Base-by-base conservation (phyloP, 2,888 invertebrate species). In the Heliconius erato region DNA sequence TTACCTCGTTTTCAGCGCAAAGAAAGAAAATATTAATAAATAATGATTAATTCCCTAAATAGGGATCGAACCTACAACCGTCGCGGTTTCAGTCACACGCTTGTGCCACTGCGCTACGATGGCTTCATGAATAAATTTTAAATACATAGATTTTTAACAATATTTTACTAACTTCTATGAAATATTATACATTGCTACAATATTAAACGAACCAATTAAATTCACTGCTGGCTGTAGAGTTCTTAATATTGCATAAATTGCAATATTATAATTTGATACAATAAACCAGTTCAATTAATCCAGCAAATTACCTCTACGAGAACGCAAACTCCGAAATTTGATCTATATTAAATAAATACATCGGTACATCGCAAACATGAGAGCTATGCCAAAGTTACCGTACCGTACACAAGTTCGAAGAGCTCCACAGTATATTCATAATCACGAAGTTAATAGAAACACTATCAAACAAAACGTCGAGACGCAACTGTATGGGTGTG, bases 401-500 rank as follows among this genome's bases (percentile, higher is more conserved):
- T 28, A 23, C 19, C 35, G 59, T 44, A 65, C 49, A 67, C 67
- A 68, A 78, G 67, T 78, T 78, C 26, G 67, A 49, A 68, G 32
- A 78, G 78, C 44, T 78, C 68, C 65, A 44, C 78, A 74, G 74
- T 74, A 74, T 63, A 80, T 74, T 80, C 44, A 54, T 76, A 65
- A 68, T 69, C 28, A 76, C 59, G 76, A 77, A 77, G 26, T 77
- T 59, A 81, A 77, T 69, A 59, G 63, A 59, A 79, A 74, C 28
- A 81, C 59, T 77, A 79, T 49, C 79, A 84, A 88, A 89, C 87
- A 90, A 87, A 88, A 87, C 85, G 85, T 85, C 84, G 84, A 82
- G 83, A 87, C 80, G 79, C 78, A 76, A 81, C 79, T 89, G 88
- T 89, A 91, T 89, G 90, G 90, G 91, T 90, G 87, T 88, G 11